Conservation (phyloP, 2,113 vertebrate species). For the Muntiacus muntjak region DNA sequence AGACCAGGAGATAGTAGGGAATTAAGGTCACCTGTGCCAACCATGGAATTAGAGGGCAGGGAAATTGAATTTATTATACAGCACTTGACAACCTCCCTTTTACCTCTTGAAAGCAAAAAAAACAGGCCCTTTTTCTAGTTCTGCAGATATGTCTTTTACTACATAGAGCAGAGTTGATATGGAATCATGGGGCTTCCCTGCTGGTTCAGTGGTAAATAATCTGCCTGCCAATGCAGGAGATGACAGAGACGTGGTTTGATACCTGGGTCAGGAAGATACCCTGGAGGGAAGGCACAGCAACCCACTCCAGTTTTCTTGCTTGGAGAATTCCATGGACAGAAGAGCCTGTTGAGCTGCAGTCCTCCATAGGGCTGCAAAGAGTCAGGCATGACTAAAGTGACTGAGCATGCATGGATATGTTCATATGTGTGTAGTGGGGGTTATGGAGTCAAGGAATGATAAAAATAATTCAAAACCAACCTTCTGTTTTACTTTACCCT, state of each 20-base stretch:
- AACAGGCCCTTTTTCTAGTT: background rate
- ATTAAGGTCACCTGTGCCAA: background rate
- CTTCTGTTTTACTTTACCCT: background rate
- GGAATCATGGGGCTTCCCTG: background rate
- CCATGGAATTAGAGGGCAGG: background rate
- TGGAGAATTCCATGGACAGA: background rate
- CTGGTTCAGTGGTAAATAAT: background rate
- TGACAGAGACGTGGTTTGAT: background rate
- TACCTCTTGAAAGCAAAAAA: background rate
- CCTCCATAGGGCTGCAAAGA: background rate
- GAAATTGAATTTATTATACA: background rate
- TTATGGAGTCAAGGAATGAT: background rate
- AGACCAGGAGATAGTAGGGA: background rate
- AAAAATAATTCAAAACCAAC: background rate
- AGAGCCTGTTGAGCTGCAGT: background rate
- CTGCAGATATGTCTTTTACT: background rate
- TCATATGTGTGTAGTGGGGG: too few relatives aligned
- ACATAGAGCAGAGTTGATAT: background rate
- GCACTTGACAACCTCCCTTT: background rate
- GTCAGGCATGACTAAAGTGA: background rate
- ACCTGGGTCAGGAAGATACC: background rate
- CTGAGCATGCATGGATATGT: background rate
- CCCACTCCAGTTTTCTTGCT: background rate
- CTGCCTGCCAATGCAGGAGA: background rate
- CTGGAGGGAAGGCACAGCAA: background rate